Conservation (phyloP, 2,797 vertebrate species). For the Xenentodon cancila region DNA sequence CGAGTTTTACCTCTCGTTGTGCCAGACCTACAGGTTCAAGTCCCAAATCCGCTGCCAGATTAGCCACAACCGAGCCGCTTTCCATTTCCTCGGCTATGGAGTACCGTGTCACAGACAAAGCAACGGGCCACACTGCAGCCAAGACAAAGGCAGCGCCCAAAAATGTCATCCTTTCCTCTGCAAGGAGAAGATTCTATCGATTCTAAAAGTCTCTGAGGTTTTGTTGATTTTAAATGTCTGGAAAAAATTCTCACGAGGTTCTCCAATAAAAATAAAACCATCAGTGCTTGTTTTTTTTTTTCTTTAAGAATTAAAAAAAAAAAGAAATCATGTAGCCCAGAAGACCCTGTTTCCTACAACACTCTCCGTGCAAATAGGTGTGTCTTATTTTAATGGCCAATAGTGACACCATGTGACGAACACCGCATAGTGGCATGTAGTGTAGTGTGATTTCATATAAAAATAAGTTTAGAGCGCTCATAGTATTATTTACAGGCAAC, state of each 20-base stretch:
- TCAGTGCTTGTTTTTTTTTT: not conserved
- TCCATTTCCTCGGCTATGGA: conserved; percentile 86
- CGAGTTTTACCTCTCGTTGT: conserved; percentile 81
- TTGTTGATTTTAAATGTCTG: not conserved
- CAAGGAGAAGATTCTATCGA: conserved; percentile 1
- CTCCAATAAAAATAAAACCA: not conserved
- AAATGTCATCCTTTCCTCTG: conserved; percentile 49
- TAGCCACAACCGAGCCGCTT: conserved; percentile 80
- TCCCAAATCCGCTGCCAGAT: conserved; percentile 82
- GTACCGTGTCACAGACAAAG: conserved; percentile 81
- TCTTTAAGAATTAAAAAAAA: not conserved
- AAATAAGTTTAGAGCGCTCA: not conserved
- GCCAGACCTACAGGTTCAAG: conserved; percentile 70
- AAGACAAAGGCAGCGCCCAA: conserved; percentile 68
- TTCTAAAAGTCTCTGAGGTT: not conserved
- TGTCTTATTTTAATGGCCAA: conserved; percentile 62
- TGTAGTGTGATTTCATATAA: not conserved
- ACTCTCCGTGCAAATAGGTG: conserved; percentile 48
- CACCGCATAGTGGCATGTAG: not conserved
- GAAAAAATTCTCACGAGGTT: not conserved
- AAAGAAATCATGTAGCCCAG: conserved; percentile 1
- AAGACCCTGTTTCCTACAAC: conserved; percentile 11
- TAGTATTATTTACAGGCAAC: too few species aligned
- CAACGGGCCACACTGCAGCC: conserved; percentile 56
- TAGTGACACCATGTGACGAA: conserved; percentile 74